A percentile compares a stretch with the other conserved stretches of the same genome.
Evolutionary conservation across 2,797 vertebrate genomes (phyloP).

Genomic region (Sebastes paucispinis): DNA sequence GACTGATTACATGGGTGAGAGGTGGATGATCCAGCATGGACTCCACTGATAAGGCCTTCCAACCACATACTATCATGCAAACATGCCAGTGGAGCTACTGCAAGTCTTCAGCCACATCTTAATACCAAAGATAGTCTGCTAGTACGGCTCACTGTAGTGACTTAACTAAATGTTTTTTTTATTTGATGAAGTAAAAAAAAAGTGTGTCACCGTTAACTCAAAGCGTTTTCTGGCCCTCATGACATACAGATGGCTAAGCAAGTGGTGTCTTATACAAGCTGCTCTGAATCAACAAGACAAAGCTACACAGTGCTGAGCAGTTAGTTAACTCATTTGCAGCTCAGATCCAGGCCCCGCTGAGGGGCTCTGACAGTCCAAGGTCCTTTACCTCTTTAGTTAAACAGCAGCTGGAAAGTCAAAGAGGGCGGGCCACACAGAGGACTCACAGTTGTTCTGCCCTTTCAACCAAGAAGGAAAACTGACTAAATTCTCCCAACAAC

Average conservation of each 20-base stretch:
- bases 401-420: slow-evolving; percentile 61
- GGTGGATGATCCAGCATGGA: slow-evolving; percentile 59
- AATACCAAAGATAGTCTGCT: not conserved
- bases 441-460: slow-evolving; percentile 20
- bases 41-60: slow-evolving; percentile 61
- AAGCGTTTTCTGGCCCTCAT: not conserved
- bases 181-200: not conserved
- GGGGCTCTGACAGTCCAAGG: slow-evolving; percentile 70
- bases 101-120: not conserved
- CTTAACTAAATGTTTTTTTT: not conserved
- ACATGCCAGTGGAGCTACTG: slow-evolving; percentile 33
- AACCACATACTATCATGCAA: slow-evolving; percentile 25
- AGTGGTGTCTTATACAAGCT: slow-evolving; percentile 31
- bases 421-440: slow-evolving; percentile 13
- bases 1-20: slow-evolving; percentile 79
- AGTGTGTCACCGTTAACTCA: not conserved
- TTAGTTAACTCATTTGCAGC: slow-evolving; percentile 4
- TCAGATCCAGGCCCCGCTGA: slow-evolving; percentile 15
- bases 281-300: slow-evolving; percentile 9
- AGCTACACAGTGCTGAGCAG: slow-evolving; percentile 3
- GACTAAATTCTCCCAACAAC: slow-evolving; percentile 3
- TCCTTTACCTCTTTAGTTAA: slow-evolving; percentile 74
- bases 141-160: not conserved
- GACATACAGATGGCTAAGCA: slow-evolving; percentile 27
- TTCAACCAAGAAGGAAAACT: slow-evolving; percentile 32